phyloP scores from a whole-genome alignment of 2,797 vertebrate genomes.

The Haliaeetus vocifer region DNA sequence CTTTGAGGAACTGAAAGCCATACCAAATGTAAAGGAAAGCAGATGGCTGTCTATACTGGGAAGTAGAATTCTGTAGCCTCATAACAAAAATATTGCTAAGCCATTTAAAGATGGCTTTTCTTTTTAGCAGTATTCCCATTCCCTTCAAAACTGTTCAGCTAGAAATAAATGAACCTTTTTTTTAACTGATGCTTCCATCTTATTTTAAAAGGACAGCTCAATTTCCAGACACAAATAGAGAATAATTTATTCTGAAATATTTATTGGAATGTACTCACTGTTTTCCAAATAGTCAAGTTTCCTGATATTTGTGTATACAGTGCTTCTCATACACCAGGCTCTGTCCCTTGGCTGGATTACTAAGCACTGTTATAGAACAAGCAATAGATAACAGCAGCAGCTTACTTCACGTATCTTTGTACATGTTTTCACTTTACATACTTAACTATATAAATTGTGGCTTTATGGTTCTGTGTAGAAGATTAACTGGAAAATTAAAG shows the following conservation, averaged over 20 bases:
- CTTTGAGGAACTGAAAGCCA: background rate
- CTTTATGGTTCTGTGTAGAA: background rate
- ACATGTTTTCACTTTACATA: background rate
- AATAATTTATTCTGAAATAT: background rate
- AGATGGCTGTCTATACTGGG: background rate
- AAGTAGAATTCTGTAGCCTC: background rate
- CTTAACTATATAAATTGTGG: background rate
- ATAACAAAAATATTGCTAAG: background rate
- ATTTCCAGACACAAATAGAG: background rate
- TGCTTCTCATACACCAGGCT: background rate
- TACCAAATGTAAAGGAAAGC: background rate
- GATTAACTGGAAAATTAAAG: constrained; percentile 20
- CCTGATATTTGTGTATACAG: background rate
- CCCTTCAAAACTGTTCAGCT: background rate
- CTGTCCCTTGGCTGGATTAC: background rate
- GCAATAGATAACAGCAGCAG: background rate
- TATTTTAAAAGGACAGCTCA: background rate
- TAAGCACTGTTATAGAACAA: background rate
- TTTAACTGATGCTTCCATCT: background rate
- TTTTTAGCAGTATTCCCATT: background rate
- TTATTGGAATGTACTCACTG: background rate
- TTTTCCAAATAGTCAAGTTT: background rate
- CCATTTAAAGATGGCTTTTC: background rate
- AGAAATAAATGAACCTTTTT: background rate
- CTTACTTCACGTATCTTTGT: background rate